Evolutionary conservation across 2,888 invertebrate species (phyloP), one percentile per base, ranked within the genome.

Genomic region (Ormyrus nitidulus): DNA sequence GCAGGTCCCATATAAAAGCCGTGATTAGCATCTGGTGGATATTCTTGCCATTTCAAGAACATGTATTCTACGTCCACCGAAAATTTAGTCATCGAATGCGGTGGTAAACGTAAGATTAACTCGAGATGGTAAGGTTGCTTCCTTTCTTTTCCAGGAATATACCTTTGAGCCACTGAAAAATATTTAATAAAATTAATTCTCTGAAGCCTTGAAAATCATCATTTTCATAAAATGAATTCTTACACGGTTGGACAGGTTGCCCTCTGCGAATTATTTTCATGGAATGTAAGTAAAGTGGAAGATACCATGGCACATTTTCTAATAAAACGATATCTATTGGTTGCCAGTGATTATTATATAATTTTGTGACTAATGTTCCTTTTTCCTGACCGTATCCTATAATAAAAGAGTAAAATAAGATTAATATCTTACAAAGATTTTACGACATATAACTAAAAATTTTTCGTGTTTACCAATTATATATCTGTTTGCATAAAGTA

Each of bases 11-110:
- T 94, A 88, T 98, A 98, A 91, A 99, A 98, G 0, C 99, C 99
- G 91, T 99, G 99, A 92, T 99, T 99, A 0, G 99, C 99, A 93
- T 99, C 99, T 0, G 99, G 99, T 11, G 99, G 99, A 91, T 99
- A 99, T 90, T 99, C 99, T 86, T 98, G 96, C 98, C 99, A 99
- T 91, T 98, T 98, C 6, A 99, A 92, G 88, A 99, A 97, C n/a
- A 97, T 95, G 91, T 97, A 96, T 90, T 98, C 98, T 91, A 99
- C 97, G 87, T 98, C 95, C 83, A 98, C 94, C 8, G 95, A 95
- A 71, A 99, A 93, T 82, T 95, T 94, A 0, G 96, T 96, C 6
- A 94, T 93, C 0, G 97, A 95, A 83, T 94, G 93, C 0, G 97
- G 93, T 8, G 98, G 97, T 79, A 99, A 90, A 83, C 92, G 93